phyloP scores from a whole-genome alignment of 2,888 invertebrate species.

The Apamea crenata region DNA sequence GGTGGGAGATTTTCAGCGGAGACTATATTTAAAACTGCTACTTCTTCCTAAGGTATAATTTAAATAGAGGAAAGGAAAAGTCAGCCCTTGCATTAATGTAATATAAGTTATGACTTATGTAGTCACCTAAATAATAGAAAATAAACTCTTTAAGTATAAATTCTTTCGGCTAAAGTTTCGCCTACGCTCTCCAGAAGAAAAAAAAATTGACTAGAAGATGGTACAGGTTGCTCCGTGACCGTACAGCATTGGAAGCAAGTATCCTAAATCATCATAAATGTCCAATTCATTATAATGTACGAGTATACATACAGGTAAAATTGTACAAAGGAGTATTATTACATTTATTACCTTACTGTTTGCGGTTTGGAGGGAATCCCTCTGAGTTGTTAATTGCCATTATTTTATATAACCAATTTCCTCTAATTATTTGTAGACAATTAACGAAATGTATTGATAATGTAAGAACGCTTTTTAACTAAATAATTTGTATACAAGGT shows the following conservation, averaged over 20 bases:
- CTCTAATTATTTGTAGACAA: neutral
- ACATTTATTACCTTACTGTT: neutral
- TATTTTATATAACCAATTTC: neutral
- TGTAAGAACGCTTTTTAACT: neutral
- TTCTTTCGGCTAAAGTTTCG: too few species aligned
- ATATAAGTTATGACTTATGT: too few species aligned
- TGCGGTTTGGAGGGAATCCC: constrained; percentile 16
- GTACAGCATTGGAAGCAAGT: too few species aligned
- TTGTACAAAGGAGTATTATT: neutral
- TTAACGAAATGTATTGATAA: neutral
- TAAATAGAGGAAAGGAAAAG: too few species aligned
- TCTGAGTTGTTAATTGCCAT: neutral
- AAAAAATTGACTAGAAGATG: neutral
- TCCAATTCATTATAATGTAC: neutral
- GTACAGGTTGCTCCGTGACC: neutral
- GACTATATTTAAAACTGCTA: neutral
- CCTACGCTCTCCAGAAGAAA: neutral
- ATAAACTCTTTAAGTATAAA: too few species aligned
- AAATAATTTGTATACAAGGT: constrained; percentile 1
- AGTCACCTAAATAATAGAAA: neutral
- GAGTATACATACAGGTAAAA: constrained; percentile 7
- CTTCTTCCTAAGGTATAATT: neutral
- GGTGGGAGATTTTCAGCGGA: too few species aligned
- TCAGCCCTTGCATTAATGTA: too few species aligned
- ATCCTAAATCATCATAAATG: neutral